Evolutionary conservation across 2,113 vertebrate genomes (phyloP).

Genomic region (Sisor rabdophorus): DNA sequence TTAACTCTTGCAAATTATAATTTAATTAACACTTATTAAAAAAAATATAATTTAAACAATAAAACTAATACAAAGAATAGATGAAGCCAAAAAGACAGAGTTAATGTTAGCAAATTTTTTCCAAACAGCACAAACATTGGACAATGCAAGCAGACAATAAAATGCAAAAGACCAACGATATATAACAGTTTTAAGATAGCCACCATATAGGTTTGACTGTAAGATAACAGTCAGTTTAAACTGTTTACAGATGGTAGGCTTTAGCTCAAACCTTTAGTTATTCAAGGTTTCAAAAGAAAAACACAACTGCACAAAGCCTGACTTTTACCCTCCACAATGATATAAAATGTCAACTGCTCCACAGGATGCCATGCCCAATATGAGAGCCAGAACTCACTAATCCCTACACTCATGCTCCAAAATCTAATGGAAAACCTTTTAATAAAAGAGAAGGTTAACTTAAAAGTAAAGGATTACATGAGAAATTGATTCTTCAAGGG

Average conservation of each 20-base stretch:
- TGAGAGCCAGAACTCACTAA: not conserved
- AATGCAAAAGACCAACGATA: too few relatives aligned
- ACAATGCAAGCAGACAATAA: too few relatives aligned
- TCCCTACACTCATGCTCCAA: not conserved
- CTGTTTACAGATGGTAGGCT: too few relatives aligned
- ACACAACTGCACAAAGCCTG: not conserved
- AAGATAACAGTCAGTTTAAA: too few relatives aligned
- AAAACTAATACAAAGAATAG: too few relatives aligned
- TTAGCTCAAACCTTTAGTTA: not conserved
- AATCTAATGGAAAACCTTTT: not conserved
- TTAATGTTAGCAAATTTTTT: too few relatives aligned
- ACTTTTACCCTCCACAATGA: not conserved
- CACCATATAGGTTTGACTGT: too few relatives aligned
- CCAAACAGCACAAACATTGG: too few relatives aligned
- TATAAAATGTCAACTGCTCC: not conserved
- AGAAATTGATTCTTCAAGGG: not conserved
- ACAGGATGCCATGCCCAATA: not conserved
- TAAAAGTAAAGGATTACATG: not conserved
- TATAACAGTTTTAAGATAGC: too few relatives aligned
- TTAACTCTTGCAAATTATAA: conserved; percentile 40
- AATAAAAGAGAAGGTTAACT: not conserved
- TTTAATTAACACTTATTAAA: conserved; percentile 48
- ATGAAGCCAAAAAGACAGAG: too few relatives aligned
- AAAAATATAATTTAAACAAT: too few relatives aligned
- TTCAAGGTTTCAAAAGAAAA: not conserved